These are phyloP conservation scores for Lithobates sylvaticus DNA, from an alignment of 2,797 vertebrate genomes.

Conservation along the genomic window DNA sequence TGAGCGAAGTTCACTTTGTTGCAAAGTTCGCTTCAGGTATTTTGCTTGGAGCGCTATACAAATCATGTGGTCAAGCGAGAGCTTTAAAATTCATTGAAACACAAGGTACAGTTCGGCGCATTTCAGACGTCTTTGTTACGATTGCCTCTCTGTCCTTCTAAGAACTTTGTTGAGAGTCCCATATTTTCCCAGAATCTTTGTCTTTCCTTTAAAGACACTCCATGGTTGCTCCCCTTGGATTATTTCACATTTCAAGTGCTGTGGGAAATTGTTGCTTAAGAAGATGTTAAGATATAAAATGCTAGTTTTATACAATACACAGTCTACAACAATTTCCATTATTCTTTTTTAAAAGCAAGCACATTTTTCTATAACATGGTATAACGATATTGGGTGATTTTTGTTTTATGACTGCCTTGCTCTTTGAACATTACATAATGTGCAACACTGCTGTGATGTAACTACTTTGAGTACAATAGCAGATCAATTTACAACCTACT, in stretches of 20 bases:
- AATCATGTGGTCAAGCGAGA: too few relatives aligned
- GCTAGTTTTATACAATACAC: background rate
- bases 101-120: too few relatives aligned
- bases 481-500: slow-evolving; percentile 65
- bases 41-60: too few relatives aligned
- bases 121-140: too few relatives aligned
- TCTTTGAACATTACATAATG: slow-evolving; percentile 30
- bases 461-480: slow-evolving; percentile 41
- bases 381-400: slow-evolving; percentile 18
- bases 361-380: background rate
- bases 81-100: too few relatives aligned
- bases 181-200: too few relatives aligned
- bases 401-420: slow-evolving; percentile 32
- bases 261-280: background rate
- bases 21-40: too few relatives aligned
- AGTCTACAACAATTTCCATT: background rate
- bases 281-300: slow-evolving; percentile 16
- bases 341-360: background rate
- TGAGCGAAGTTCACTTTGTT: too few relatives aligned
- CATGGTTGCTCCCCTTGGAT: too few relatives aligned
- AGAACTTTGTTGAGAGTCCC: too few relatives aligned
- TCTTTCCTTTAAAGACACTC: too few relatives aligned
- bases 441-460: slow-evolving; percentile 36
- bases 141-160: too few relatives aligned
- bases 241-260: slow-evolving; percentile 10